Evolutionary conservation across 1,140 invertebrate species (phyloP), one percentile per base, ranked within the genome.

Genomic region (Chrysoperla carnea): DNA sequence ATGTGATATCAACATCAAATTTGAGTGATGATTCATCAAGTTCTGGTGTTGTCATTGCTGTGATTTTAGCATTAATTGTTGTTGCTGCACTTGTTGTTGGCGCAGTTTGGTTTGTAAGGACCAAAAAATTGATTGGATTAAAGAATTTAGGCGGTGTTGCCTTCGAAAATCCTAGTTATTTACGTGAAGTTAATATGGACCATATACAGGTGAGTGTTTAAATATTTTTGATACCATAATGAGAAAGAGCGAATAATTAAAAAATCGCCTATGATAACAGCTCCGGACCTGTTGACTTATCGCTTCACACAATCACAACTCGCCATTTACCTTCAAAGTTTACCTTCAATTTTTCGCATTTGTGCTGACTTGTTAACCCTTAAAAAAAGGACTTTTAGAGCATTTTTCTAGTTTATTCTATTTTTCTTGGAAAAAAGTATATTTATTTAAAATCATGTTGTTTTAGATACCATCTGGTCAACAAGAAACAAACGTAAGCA

Each of bases 121-220:
- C 71, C 29, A 72, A 68, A 52, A 74, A 72, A 39, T 59, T 69
- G 53, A 64, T 71, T 28, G 62, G 64, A 41, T 51, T 69, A 13
- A 72, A 72, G 46, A 62, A 68, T 14, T 65, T 69, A 46, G 71
- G 73, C 40, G 80, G 79, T 14, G 80, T 86, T 39, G 81, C 82
- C 4, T 88, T 88, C 57, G 83, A 85, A 57, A 88, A 88, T 64
- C 83, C 83, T 1, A 84, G 80, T 51, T 88, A 87, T 58, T 68
- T 84, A 41, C 67, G 81, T 46, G 82, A 81, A 54, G 68, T 79
- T 31, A 76, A 77, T 57, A 72, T 76, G 60, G 79, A 82, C 50
- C 71, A 75, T 51, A 68, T 75, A 43, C 70, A 80, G 62, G 78
- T 81, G 67, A 66, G 65, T 64, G n/a, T n/a, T n/a, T n/a, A n/a